Evolutionary conservation across 2,797 vertebrate species (phyloP), one percentile per base, ranked within the genome.

Genomic region (Adrianichthys oophorus): DNA sequence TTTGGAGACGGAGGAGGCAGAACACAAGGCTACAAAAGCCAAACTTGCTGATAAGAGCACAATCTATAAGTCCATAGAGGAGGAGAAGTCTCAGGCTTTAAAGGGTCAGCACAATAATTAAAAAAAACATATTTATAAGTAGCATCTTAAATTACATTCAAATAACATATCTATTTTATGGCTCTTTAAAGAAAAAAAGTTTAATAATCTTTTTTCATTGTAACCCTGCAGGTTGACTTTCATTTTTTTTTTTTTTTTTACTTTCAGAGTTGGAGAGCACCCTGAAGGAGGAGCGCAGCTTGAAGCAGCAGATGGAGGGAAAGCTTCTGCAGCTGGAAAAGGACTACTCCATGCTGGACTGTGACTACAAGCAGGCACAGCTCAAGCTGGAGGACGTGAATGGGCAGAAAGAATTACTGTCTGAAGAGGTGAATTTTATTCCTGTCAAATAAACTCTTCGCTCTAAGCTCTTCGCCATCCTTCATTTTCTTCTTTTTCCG

Each of bases 1-100:
- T 78, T 88, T 98, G 66, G 97, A 99, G 80, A 95, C 96, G 79
- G 97, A 99, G 76, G 95, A 96, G 83, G 90, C 90, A 0, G 98
- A 97, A 41, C 97, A 99, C 82, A 96, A 94, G 73, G 86, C 92
- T 70, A 94, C 95, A 50, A 98, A 94, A 89, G 90, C 94, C 62
- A 92, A 94, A 41, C 91, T 99, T 19, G 93, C 93, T 2, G 95
- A 98, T 79, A 93, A 96, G 82, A 94, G 93, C 79, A 92, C 93
- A 47, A 93, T 94, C 52, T 94, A 95, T 70, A 92, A 98, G 76
- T 94, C 95, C 59, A 95, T 96, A 23, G 95, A 98, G 74, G 97
- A 96, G 87, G 94, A 95, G 16, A 98, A 97, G 71, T 97, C 95
- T 42, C 95, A 94, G 87, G 94, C 93, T 15, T 91, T 98, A 85